phyloP scores from a whole-genome alignment of 2,113 vertebrate genomes.

The Macroglossus sobrinus region DNA sequence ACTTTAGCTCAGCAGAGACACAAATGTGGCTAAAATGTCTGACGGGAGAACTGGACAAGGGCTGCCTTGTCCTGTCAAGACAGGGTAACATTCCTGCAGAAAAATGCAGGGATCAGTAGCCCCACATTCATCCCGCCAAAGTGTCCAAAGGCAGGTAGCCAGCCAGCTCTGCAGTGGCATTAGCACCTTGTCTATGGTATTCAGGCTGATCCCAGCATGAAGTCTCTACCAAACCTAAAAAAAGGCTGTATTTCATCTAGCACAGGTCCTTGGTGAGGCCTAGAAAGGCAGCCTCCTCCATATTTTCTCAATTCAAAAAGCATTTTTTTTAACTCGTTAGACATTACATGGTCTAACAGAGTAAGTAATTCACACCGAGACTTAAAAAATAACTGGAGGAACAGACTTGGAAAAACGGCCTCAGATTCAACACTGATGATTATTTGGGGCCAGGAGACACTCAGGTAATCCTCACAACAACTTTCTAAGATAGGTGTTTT shows the following conservation, averaged over 20 bases:
- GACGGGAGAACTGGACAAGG: background rate
- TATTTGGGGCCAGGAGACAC: background rate
- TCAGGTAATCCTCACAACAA: background rate
- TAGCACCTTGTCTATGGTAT: background rate
- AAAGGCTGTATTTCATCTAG: background rate
- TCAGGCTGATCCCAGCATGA: background rate
- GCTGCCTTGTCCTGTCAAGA: background rate
- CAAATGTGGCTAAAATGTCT: background rate
- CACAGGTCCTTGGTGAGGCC: background rate
- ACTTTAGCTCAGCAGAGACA: background rate
- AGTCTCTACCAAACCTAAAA: background rate
- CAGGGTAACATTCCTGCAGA: background rate
- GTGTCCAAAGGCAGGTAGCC: background rate
- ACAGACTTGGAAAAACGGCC: background rate
- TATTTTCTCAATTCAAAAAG: background rate
- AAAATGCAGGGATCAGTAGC: background rate
- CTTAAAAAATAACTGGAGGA: background rate
- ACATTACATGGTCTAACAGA: background rate
- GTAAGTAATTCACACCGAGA: background rate
- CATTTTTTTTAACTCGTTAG: conserved; percentile 18
- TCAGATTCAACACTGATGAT: background rate
- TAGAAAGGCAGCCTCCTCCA: background rate
- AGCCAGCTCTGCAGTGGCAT: background rate
- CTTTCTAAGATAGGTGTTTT: background rate
- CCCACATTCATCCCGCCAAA: background rate